These are phyloP conservation scores for Eupithecia centaureata DNA, from an alignment of 2,888 invertebrate genomes.

Conservation along the genomic window DNA sequence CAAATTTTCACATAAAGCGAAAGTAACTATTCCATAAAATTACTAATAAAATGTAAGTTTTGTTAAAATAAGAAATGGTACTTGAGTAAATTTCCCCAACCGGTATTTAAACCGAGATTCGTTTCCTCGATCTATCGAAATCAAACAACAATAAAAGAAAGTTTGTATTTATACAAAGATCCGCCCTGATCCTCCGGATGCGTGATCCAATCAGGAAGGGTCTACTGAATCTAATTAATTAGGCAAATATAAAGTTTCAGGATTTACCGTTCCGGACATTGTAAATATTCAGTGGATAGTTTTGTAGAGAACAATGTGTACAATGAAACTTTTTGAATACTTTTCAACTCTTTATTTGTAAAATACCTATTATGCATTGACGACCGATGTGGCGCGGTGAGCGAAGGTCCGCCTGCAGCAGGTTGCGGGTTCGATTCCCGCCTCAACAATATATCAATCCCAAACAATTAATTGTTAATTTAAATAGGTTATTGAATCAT, in stretches of 20 bases:
- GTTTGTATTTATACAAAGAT: constrained; percentile 60
- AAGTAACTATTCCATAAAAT: too few species aligned
- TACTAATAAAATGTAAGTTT: too few species aligned
- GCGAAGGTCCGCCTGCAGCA: too few species aligned
- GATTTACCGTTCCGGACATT: constrained; percentile 32
- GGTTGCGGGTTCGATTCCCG: too few species aligned
- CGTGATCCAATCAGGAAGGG: constrained; percentile 78
- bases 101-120: constrained; percentile 46
- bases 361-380: too few species aligned
- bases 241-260: constrained; percentile 48
- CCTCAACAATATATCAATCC: too few species aligned
- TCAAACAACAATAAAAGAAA: constrained; percentile 70
- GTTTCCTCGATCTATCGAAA: constrained; percentile 54
- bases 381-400: too few species aligned
- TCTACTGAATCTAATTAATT: constrained; percentile 76
- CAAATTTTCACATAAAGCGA: too few species aligned
- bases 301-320: background rate
- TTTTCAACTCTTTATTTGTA: background rate
- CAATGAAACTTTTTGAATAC: background rate
- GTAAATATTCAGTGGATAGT: constrained; percentile 29
- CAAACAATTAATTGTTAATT: too few species aligned
- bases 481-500: too few species aligned
- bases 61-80: too few species aligned
- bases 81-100: background rate
- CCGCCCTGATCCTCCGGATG: constrained; percentile 69